Base-by-base conservation (phyloP, 2,113 vertebrate species). In the Rhadina sibilatrix region DNA sequence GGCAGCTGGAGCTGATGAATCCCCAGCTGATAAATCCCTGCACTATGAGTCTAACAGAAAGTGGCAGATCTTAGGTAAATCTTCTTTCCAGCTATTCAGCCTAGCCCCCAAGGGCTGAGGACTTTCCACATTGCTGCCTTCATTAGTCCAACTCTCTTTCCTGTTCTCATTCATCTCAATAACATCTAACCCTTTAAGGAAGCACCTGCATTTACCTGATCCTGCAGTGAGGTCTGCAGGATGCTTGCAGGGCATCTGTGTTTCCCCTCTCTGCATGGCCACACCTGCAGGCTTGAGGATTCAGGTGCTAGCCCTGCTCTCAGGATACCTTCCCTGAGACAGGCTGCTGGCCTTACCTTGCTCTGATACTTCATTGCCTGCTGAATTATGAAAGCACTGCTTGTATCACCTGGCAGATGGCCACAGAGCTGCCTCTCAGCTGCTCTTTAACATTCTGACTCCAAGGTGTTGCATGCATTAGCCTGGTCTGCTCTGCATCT, bases 1-100 rank as follows among this genome's bases (percentile, higher is more conserved):
- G 75, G 70, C 82, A 88, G 83, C 87, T 72, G 71, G 66, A 86
- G n/a, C 66, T 68, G 82, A 59, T 35, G 79, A 85, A 87, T 74
- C 61, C 35, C 53, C 5, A 2, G 85, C 0, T 61, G 59, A 61
- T 61, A 37, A 61, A 61, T 38, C 65, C 75, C 56, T 28, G 60
- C 3, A 0, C 61, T 72, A 4, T 0, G 0, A 72, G 61, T 59
- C 53, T 87, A 92, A 85, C 57, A 61, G 63, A 83, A 91, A 80
- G 83, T 88, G 88, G 90, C 90, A 96, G 90, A 46, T 75, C 57
- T 75, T 78, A 38, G 52, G 68, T 76, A 92, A 92, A 92, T 86
- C 89, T 77, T 66, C 90, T 86, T 93, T 65, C 83, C 54, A 53
- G 74, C 69, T 87, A 52, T 66, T 94, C 82, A 78, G 37, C 50